A percentile compares a stretch with the other conserved stretches of the same genome.
Evolutionary conservation across 2,888 invertebrate species (phyloP).

Genomic region (Ceratothoa steindachneri): DNA sequence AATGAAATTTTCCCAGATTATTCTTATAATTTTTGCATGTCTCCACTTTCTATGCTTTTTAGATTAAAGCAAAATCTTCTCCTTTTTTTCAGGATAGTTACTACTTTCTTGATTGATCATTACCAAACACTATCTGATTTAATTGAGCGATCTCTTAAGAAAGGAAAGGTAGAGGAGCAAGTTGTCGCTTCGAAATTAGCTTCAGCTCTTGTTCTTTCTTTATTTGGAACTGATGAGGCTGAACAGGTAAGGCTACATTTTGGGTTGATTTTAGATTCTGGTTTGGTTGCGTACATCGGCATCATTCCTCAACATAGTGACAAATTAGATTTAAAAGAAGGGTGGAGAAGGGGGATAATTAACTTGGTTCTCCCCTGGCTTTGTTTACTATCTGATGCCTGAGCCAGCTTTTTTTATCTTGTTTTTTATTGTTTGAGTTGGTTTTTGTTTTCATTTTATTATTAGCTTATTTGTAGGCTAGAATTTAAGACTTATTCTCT

Average conservation of each 20-base stretch:
- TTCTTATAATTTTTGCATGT: too few species aligned
- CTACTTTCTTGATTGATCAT: constrained; percentile 26
- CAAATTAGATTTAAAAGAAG: background rate
- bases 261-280: background rate
- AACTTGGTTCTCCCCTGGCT: background rate
- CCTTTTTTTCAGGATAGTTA: constrained; percentile 20
- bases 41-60: too few species aligned
- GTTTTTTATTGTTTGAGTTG: too few species aligned
- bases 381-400: too few species aligned
- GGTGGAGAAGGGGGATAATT: background rate
- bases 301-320: background rate
- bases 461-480: too few species aligned
- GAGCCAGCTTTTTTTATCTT: too few species aligned
- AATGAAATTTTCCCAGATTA: too few species aligned
- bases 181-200: constrained; percentile 75
- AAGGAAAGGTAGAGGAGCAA: constrained; percentile 78
- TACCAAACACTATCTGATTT: constrained; percentile 68
- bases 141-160: constrained; percentile 73
- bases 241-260: constrained; percentile 27
- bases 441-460: too few species aligned
- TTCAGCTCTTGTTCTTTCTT: constrained; percentile 75
- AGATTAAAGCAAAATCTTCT: too few species aligned
- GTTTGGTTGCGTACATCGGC: too few species aligned
- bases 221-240: constrained; percentile 58
- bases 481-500: too few species aligned